Evolutionary conservation across 2,888 invertebrate species (phyloP).

Genomic region (Odontothrips loti): DNA sequence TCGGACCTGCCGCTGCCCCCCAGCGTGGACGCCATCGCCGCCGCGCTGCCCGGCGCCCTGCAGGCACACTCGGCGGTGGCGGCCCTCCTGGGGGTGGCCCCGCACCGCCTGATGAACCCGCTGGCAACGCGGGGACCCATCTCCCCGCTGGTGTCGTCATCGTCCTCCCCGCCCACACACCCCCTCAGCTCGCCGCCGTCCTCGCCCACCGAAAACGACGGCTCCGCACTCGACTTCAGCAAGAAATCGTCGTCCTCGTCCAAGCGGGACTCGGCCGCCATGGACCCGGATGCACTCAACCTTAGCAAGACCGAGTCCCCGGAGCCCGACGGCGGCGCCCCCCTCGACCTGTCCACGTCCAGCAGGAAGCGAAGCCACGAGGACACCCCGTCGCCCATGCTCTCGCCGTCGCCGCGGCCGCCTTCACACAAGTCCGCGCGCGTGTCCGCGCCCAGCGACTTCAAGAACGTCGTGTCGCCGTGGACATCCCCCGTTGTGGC

Average conservation of each 20-base stretch:
- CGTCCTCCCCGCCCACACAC: constrained; percentile 58
- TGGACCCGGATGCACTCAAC: constrained; percentile 64
- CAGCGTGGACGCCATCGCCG: constrained; percentile 45
- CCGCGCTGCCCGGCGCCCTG: constrained; percentile 50
- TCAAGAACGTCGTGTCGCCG: constrained; percentile 65
- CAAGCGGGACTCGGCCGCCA: constrained; percentile 44
- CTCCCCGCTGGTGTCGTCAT: constrained; percentile 67
- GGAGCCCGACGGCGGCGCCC: constrained; percentile 42
- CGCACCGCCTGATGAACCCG: constrained; percentile 63
- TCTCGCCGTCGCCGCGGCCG: constrained; percentile 62
- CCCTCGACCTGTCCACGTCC: constrained; percentile 74
- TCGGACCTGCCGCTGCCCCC: constrained; percentile 46
- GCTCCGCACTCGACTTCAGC: constrained; percentile 63
- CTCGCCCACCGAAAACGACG: constrained; percentile 44
- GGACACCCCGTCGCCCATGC: constrained; percentile 48
- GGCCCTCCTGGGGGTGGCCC: constrained; percentile 58
- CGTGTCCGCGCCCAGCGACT: constrained; percentile 52
- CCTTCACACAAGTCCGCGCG: constrained; percentile 52
- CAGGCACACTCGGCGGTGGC: constrained; percentile 37
- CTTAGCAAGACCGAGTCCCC: constrained; percentile 56
- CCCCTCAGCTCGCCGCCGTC: constrained; percentile 51
- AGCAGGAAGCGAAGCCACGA: constrained; percentile 65
- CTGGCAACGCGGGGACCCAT: constrained; percentile 58
- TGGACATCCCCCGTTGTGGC: constrained; percentile 75
- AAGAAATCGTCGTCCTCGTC: constrained; percentile 54